A percentile compares a stretch with the other conserved stretches of the same genome.
These are phyloP conservation scores for Cottus gobio DNA, from an alignment of 2,113 vertebrate genomes.

Conservation along the genomic window DNA sequence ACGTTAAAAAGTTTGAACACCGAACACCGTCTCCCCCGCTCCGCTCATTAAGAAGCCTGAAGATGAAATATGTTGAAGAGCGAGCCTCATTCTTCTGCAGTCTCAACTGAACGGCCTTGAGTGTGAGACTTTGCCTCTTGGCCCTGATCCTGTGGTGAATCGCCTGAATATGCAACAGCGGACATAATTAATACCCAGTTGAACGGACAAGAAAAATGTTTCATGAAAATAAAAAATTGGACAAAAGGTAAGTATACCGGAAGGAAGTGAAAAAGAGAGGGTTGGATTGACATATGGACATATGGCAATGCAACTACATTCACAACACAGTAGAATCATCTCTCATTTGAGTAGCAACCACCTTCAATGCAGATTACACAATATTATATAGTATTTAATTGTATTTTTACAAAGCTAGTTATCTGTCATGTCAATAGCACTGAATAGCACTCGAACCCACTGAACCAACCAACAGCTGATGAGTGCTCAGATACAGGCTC, in stretches of 20 bases:
- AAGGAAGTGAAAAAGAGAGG: conserved; percentile 34
- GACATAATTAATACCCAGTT: conserved; percentile 70
- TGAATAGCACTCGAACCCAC: too few species aligned
- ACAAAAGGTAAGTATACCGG: conserved; percentile 7
- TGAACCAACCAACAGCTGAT: too few species aligned
- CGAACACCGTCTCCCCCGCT: conserved; percentile 29
- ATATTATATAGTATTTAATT: too few species aligned
- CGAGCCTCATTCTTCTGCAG: conserved; percentile 41
- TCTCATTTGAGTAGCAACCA: too few species aligned
- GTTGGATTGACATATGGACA: neutral
- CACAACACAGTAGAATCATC: too few species aligned
- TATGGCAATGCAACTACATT: too few species aligned
- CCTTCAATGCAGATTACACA: too few species aligned
- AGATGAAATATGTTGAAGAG: conserved; percentile 33
- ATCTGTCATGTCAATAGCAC: too few species aligned
- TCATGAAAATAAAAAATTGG: conserved; percentile 17
- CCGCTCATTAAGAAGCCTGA: conserved; percentile 50
- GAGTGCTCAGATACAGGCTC: neutral
- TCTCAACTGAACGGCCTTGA: conserved; percentile 59
- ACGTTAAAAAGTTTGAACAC: conserved; percentile 24
- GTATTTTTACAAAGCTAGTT: too few species aligned
- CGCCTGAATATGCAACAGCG: conserved; percentile 57
- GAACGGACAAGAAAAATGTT: conserved; percentile 45
- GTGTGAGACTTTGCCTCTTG: conserved; percentile 38
- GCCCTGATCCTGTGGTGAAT: conserved; percentile 54